A percentile compares a stretch with the other conserved stretches of the same genome.
Evolutionary conservation across 2,888 invertebrate genomes (phyloP).

Genomic region (Sepioteuthis lessoniana): DNA sequence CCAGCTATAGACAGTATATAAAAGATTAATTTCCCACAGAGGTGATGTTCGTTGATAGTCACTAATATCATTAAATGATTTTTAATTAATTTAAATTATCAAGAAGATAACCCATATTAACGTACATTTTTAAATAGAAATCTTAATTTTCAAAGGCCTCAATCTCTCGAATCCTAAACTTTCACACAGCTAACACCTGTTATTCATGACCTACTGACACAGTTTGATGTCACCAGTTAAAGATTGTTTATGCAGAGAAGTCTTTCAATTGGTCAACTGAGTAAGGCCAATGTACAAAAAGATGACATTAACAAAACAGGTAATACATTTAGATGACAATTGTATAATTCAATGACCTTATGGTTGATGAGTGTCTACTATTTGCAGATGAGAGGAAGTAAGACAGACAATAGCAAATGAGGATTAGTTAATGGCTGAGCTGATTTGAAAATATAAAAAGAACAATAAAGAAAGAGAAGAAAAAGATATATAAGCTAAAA

Average conservation of each 20-base stretch:
- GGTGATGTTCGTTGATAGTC: too few relatives aligned
- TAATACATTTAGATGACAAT: not conserved
- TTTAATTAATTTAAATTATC: too few relatives aligned
- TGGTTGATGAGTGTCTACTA: not conserved
- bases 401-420: not conserved
- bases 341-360: not conserved
- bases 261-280: not conserved
- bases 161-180: not conserved
- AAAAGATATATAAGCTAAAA: not conserved
- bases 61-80: too few relatives aligned
- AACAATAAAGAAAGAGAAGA: not conserved
- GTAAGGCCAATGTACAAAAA: not conserved
- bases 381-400: not conserved
- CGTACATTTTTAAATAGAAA: too few relatives aligned
- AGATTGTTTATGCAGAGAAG: not conserved
- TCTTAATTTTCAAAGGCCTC: too few relatives aligned
- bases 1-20: too few relatives aligned
- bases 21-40: too few relatives aligned
- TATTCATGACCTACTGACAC: not conserved
- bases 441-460: not conserved
- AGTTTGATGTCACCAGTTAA: not conserved
- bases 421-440: not conserved
- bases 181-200: slow-evolving; percentile 15
- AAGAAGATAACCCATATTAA: too few relatives aligned
- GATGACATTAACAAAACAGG: not conserved